phyloP scores from a whole-genome alignment of 2,113 vertebrate genomes.

The Myanophis thanlyinensis region DNA sequence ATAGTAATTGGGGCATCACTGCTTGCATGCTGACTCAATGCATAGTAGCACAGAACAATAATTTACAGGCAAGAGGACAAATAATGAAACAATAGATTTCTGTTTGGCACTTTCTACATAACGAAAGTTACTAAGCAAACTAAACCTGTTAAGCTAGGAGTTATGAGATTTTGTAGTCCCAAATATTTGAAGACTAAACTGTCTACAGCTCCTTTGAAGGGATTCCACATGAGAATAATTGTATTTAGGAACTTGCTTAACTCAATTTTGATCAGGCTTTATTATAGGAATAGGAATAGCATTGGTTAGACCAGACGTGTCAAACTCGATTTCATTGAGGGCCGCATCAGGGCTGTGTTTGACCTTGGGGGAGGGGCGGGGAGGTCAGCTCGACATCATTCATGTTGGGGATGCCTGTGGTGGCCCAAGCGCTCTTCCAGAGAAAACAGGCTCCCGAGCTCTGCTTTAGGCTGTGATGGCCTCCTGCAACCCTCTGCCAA shows the following conservation, averaged over 20 bases:
- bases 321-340: too few species aligned
- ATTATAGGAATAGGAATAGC: background rate
- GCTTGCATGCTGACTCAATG: background rate
- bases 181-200: background rate
- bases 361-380: too few species aligned
- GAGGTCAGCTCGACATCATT: too few species aligned
- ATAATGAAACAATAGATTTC: background rate
- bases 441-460: too few species aligned
- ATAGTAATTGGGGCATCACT: background rate
- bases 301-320: too few species aligned
- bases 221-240: background rate
- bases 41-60: background rate
- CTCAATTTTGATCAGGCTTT: background rate
- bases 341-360: too few species aligned
- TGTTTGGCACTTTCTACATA: background rate
- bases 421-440: too few species aligned
- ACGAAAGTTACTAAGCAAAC: background rate
- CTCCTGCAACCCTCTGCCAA: too few species aligned
- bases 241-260: background rate
- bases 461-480: too few species aligned
- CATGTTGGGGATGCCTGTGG: too few species aligned
- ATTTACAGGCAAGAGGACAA: background rate
- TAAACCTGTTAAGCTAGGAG: background rate
- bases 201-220: background rate
- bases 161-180: background rate